These are phyloP conservation scores for Corynorhinus townsendii DNA, from an alignment of 2,113 vertebrate genomes.

Conservation along the genomic window DNA sequence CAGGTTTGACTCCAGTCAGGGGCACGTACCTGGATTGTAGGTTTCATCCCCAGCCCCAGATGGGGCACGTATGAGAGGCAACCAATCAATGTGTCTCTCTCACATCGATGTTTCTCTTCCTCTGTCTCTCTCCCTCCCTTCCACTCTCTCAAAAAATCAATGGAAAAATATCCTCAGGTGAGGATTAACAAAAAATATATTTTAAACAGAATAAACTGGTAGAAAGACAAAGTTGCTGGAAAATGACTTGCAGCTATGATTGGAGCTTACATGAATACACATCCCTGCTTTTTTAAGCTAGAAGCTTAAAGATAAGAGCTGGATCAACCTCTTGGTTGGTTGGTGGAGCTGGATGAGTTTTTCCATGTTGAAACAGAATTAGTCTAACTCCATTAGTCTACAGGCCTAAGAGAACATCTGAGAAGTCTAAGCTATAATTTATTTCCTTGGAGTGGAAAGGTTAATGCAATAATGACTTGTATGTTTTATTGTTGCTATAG, in stretches of 20 bases:
- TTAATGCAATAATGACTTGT: not conserved
- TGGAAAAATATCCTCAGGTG: too few relatives aligned
- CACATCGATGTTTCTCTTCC: too few relatives aligned
- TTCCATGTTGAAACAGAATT: not conserved
- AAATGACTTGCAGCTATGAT: not conserved
- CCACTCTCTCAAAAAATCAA: too few relatives aligned
- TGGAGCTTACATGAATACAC: not conserved
- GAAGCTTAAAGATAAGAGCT: not conserved
- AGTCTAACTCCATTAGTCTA: not conserved
- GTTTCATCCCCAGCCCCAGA: too few relatives aligned
- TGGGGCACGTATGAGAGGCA: too few relatives aligned
- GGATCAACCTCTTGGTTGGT: not conserved
- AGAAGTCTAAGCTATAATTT: conserved; percentile 5
- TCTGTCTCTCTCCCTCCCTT: too few relatives aligned
- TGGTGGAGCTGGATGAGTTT: not conserved
- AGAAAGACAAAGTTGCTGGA: not conserved
- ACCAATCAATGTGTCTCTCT: too few relatives aligned
- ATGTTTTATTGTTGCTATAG: not conserved
- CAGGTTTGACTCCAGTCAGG: too few relatives aligned
- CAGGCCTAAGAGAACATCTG: not conserved
- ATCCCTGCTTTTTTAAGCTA: not conserved
- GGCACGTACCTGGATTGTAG: too few relatives aligned
- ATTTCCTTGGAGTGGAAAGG: conserved; percentile 8
- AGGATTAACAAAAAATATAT: too few relatives aligned
- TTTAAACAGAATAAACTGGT: not conserved